Evolutionary conservation across 2,113 vertebrate species (phyloP).

Genomic region (Periophthalmus modestus): DNA sequence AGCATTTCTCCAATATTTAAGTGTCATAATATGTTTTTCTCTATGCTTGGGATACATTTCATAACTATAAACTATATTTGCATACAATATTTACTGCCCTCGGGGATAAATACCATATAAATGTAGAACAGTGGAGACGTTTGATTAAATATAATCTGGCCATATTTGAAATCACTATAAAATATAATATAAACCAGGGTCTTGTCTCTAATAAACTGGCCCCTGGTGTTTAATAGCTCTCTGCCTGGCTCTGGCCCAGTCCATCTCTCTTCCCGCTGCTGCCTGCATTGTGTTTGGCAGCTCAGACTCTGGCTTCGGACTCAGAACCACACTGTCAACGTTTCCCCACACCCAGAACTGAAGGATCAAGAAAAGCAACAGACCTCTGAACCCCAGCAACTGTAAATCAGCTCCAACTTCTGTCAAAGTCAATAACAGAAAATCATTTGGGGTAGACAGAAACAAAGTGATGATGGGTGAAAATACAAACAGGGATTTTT

Average conservation of each 20-base stretch:
- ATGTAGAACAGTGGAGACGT: not conserved
- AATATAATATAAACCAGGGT: constrained; percentile 17
- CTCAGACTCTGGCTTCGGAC: constrained; percentile 26
- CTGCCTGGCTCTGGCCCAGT: constrained; percentile 32
- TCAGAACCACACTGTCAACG: constrained; percentile 50
- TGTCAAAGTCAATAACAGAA: constrained; percentile 39
- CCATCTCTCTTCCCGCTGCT: constrained; percentile 49
- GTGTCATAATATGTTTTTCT: too few relatives aligned
- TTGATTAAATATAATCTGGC: not conserved
- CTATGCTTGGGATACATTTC: too few relatives aligned
- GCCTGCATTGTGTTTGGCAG: constrained; percentile 49
- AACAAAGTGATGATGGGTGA: constrained; percentile 15
- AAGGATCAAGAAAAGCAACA: constrained; percentile 46
- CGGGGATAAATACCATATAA: not conserved
- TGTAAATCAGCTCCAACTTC: constrained; percentile 38
- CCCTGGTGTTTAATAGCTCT: constrained; percentile 46
- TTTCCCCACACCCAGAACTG: constrained; percentile 58
- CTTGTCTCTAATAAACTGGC: constrained; percentile 29
- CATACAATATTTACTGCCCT: too few relatives aligned
- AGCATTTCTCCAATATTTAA: too few relatives aligned
- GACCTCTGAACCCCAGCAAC: constrained; percentile 23
- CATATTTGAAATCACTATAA: not conserved
- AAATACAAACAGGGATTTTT: constrained; percentile 32
- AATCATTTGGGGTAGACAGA: constrained; percentile 43
- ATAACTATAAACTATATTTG: too few relatives aligned